Evolutionary conservation across 2,113 vertebrate genomes (phyloP), one percentile per base, ranked within the genome.

Genomic region (Miniopterus natalensis): DNA sequence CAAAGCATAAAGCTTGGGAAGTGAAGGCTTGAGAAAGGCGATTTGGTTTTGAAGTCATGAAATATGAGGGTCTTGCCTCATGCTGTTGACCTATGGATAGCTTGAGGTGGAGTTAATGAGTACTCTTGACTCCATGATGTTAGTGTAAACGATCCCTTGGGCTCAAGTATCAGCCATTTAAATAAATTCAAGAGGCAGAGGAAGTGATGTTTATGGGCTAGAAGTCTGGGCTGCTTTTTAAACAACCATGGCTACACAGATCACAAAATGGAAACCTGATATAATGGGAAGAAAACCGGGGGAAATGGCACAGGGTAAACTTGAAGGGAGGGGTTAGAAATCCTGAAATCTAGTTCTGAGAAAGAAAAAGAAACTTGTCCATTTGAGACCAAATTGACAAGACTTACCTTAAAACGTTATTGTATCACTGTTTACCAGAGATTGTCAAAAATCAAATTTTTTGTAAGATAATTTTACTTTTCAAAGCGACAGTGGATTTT

Each of bases 91-190:
- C 98, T 96, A 96, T 96, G 97, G 96, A 96, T 92, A 98, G 97
- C 96, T 97, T 96, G 96, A 92, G 74, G 84, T 90, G 95, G 47
- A 97, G 97, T 97, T 98, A 98, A 97, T 97, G 97, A 98, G 98
- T 98, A 97, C 97, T 98, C 98, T 96, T 98, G 98, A 98, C 98
- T 98, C 96, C 94, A 87, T 85, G 94, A 97, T 98, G 98, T 98
- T 98, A 98, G 97, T 98, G 97, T 98, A 98, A 98, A 98, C 96
- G 98, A 98, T 97, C 94, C 97, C 97, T 55, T 88, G 91, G 97
- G 98, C 97, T 99, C 98, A 98, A 98, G 97, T 98, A 98, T 98
- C 98, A 98, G 96, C 97, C 98, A 98, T 98, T 98, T 98, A 98
- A 99, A 99, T 98, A 98, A 98, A 98, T 98, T 97, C 97, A 98